Base-by-base conservation (phyloP, 2,888 invertebrate genomes). In the Cryptocephalus moraei region DNA sequence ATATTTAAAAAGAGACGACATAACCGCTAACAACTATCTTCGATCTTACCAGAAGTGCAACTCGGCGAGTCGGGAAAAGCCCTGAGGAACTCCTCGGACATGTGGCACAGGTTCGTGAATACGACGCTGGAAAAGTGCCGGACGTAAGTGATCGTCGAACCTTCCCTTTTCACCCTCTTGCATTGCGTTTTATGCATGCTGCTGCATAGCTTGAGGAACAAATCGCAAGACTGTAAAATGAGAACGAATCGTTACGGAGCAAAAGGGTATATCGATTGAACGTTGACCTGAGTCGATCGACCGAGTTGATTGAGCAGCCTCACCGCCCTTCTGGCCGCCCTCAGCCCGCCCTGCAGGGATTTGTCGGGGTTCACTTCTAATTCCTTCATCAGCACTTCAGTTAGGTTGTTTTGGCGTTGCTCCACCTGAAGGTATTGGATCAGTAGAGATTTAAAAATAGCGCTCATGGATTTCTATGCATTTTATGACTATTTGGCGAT, bases 311-410 rank as follows among this genome's bases (percentile, higher is more conserved):
- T 89, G 42, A 96, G 78, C 55, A 95, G 79, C 53, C 84, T 77
- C 1, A 95, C 87, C 1, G 92, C 89, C 51, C 89, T 79, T 44
- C 92, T 74, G 0, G 87, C 84, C 0, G 93, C 89, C 55, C 91
- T 79, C 47, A 95, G 71, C 0, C 93, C 92, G 1, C 94, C 92
- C 64, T 94, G 84, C 8, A 94, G 76, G 44, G 91, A 91, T 71
- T 91, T 88, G 63, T 91, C 92, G 33, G 92, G 91, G 45, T 86
- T 85, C 22, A 87, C 86, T 68, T 92, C 88, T 32, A 96, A 72
- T 70, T 96, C 95, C 59, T 86, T 86, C 58, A 91, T 82, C 39
- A 96, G 73, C 44, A 91, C 89, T 56, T 89, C 87, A n/a, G 89
- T 87, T 57, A 96, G 73, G 42, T 79, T 79, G 54, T 81, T 80